Evolutionary conservation across 2,113 vertebrate genomes (phyloP).

Genomic region (Dromas ardeola): DNA sequence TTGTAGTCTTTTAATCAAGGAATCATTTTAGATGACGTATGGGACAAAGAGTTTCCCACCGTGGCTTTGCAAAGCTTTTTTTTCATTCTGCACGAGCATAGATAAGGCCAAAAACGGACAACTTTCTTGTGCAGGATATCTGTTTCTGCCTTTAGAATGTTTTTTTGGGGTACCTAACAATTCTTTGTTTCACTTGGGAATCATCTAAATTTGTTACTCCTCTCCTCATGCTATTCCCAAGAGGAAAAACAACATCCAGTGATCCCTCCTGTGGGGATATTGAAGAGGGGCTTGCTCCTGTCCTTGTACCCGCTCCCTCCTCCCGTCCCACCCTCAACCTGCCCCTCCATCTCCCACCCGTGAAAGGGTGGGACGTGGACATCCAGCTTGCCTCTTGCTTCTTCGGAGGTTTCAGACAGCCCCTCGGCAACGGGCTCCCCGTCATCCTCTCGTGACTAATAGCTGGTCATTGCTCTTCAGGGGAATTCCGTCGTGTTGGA

Average conservation of each 20-base stretch:
- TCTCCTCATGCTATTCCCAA: neutral
- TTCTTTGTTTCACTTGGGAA: neutral
- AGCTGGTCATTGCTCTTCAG: neutral
- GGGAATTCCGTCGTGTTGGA: neutral
- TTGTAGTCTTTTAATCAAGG: neutral
- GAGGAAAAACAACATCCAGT: neutral
- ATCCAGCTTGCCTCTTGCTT: neutral
- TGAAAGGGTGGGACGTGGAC: neutral
- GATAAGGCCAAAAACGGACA: neutral
- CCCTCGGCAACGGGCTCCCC: fast-evolving
- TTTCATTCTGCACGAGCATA: neutral
- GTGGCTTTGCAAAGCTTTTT: neutral
- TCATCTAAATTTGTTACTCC: neutral
- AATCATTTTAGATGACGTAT: neutral
- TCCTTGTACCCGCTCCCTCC: neutral
- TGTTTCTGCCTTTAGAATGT: neutral
- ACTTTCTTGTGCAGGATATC: neutral
- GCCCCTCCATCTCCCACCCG: neutral
- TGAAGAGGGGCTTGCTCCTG: neutral
- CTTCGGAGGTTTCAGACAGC: neutral
- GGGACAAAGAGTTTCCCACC: neutral
- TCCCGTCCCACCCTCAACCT: neutral
- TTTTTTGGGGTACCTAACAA: neutral
- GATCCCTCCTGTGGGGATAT: neutral
- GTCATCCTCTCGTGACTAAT: neutral